phyloP scores from a whole-genome alignment of 2,113 vertebrate species.

The Uria lomvia region DNA sequence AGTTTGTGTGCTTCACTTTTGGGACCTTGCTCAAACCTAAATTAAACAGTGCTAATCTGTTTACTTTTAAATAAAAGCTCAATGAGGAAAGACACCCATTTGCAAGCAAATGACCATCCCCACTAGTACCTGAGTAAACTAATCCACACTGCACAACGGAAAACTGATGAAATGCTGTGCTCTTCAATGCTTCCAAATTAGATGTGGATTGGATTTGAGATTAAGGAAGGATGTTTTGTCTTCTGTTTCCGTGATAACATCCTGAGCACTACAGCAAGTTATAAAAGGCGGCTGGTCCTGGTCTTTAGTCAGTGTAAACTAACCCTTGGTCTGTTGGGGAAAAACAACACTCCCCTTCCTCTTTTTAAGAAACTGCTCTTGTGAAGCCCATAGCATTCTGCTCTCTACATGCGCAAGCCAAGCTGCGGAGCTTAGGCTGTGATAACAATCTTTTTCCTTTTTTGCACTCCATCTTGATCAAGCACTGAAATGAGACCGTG shows the following conservation, averaged over 20 bases:
- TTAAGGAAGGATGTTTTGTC: slow-evolving; percentile 69
- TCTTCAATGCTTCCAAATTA: neutral
- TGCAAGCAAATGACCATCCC: neutral
- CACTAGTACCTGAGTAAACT: neutral
- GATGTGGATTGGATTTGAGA: neutral
- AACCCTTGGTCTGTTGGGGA: neutral
- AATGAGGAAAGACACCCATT: neutral
- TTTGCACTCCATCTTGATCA: neutral
- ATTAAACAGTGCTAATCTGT: neutral
- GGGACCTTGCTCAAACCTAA: neutral
- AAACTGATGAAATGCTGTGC: neutral
- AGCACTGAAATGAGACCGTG: neutral
- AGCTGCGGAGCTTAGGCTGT: neutral
- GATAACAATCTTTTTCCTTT: neutral
- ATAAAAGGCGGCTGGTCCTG: neutral
- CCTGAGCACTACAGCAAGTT: slow-evolving; percentile 27
- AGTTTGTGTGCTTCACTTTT: neutral
- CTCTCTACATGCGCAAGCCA: neutral
- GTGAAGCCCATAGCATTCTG: neutral
- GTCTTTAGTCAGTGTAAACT: slow-evolving; percentile 16
- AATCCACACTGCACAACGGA: neutral
- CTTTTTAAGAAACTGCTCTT: slow-evolving; percentile 22
- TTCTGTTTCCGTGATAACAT: slow-evolving; percentile 67
- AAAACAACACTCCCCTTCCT: slow-evolving; percentile 42
- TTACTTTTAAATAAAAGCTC: neutral